A percentile compares a stretch with the other conserved stretches of the same genome.
phyloP scores from a whole-genome alignment of 1,140 invertebrate species.

The Hypothenemus hampei region DNA sequence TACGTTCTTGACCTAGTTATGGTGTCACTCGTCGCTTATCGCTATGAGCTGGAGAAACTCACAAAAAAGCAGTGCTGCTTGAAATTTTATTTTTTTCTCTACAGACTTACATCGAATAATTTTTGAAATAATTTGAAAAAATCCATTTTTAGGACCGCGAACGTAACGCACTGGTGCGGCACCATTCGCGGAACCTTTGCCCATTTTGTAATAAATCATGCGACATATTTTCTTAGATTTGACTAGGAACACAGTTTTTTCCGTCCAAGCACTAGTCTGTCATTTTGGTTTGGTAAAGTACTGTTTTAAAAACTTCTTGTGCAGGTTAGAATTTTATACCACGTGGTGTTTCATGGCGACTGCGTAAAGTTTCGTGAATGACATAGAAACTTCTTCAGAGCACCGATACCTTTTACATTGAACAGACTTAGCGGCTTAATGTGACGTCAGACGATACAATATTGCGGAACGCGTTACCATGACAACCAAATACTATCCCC shows the following conservation, averaged over 20 bases:
- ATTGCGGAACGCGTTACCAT: constrained; percentile 27
- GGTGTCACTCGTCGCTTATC: too few species aligned
- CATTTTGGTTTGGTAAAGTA: constrained; percentile 20
- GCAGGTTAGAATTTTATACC: constrained; percentile 4
- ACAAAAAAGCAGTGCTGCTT: constrained; percentile 2
- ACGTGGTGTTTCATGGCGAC: constrained; percentile 25
- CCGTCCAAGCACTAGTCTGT: constrained; percentile 17
- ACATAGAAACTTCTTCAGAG: constrained; percentile 18
- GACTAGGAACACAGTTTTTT: too few species aligned
- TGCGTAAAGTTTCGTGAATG: constrained; percentile 27
- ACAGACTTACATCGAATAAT: constrained; percentile 20
- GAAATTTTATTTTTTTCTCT: constrained; percentile 4
- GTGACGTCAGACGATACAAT: constrained; percentile 27
- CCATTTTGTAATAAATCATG: not conserved
- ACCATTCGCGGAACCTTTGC: constrained; percentile 14
- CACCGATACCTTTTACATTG: constrained; percentile 16
- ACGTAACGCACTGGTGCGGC: not conserved
- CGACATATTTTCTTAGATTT: constrained; percentile 14
- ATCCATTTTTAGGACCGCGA: constrained; percentile 12
- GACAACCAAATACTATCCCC: constrained; percentile 19
- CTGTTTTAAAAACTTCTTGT: constrained; percentile 6
- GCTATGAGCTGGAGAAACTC: not conserved
- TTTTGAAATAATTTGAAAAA: constrained; percentile 13
- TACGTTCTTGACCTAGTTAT: constrained; percentile 12
- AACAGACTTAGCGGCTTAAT: constrained; percentile 23